Conservation (phyloP, 2,888 invertebrate species). For the Ormyrus thymus region DNA sequence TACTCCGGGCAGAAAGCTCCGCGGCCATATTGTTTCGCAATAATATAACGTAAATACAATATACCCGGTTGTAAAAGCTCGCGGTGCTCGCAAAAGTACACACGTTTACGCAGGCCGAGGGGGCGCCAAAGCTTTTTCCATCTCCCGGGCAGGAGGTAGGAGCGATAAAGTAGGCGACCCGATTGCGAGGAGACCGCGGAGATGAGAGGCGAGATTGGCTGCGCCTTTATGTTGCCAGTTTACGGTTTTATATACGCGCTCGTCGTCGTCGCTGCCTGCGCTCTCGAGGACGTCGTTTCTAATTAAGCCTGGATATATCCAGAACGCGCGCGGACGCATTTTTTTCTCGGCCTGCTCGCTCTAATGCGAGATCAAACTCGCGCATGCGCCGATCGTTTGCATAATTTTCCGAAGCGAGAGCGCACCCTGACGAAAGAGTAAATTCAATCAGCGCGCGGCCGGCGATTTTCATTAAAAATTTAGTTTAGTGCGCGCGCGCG, state of each 20-base stretch:
- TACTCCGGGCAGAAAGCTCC: conserved; percentile 11
- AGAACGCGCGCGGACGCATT: conserved; percentile 1
- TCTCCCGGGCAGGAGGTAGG: not conserved
- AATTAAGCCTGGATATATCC: conserved; percentile 40
- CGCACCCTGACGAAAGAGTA: conserved; percentile 17
- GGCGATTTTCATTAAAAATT: conserved; percentile 19
- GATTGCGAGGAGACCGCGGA: conserved; percentile 62
- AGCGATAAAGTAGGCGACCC: conserved; percentile 60
- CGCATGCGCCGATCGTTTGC: conserved; percentile 21
- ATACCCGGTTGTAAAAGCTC: not conserved
- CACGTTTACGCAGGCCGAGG: not conserved
- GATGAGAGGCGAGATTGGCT: conserved; percentile 66
- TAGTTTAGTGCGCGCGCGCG: not conserved
- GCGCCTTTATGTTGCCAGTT: conserved; percentile 59
- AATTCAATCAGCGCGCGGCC: conserved; percentile 6
- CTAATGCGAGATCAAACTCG: conserved; percentile 2
- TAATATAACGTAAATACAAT: conserved; percentile 16
- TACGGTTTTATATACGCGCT: conserved; percentile 43
- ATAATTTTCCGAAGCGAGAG: conserved; percentile 34
- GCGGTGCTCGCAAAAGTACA: conserved; percentile 8
- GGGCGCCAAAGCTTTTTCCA: conserved; percentile 33
- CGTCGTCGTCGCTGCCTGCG: conserved; percentile 22
- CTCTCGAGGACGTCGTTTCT: conserved; percentile 43
- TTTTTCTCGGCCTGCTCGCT: not conserved
- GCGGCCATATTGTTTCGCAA: not conserved